Evolutionary conservation across 1,140 invertebrate genomes (phyloP).

Genomic region (Cherax destructor): DNA sequence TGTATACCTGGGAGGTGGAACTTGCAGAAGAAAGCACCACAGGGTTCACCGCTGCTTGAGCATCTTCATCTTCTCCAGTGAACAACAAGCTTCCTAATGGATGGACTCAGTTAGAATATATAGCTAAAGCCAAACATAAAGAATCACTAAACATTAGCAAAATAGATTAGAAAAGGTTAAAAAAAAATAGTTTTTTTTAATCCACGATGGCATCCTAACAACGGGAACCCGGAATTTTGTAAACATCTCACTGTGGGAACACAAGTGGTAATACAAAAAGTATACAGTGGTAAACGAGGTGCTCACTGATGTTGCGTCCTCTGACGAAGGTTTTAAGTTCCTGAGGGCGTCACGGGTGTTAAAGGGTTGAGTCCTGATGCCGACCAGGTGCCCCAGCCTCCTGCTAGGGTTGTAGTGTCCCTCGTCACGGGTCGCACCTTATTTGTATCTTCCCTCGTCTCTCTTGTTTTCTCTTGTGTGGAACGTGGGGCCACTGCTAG

Average conservation of each 20-base stretch:
- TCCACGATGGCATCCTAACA: neutral
- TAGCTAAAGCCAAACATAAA: no score
- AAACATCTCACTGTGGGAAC: no score
- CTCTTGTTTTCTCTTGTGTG: no score
- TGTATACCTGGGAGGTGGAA: neutral
- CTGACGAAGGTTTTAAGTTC: conserved; percentile 46
- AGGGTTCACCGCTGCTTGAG: neutral
- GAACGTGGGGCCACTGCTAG: no score
- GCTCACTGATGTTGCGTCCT: conserved; percentile 28
- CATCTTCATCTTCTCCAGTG: neutral
- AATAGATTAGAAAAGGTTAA: neutral
- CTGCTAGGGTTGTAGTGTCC: neutral
- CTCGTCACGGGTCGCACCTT: neutral
- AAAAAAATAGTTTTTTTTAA: neutral
- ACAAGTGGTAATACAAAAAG: no score
- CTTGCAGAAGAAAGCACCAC: neutral
- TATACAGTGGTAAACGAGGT: neutral
- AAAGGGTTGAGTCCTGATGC: conserved; percentile 19
- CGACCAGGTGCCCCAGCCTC: neutral
- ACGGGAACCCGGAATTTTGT: no score
- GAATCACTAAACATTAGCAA: no score
- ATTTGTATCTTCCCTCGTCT: neutral
- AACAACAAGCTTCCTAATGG: neutral
- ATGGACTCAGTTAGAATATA: no score
- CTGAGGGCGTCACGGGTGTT: conserved; percentile 46